Base-by-base conservation (phyloP, 37 sponge, comb jelly and placozoan genomes). In the Agelas oroides region DNA sequence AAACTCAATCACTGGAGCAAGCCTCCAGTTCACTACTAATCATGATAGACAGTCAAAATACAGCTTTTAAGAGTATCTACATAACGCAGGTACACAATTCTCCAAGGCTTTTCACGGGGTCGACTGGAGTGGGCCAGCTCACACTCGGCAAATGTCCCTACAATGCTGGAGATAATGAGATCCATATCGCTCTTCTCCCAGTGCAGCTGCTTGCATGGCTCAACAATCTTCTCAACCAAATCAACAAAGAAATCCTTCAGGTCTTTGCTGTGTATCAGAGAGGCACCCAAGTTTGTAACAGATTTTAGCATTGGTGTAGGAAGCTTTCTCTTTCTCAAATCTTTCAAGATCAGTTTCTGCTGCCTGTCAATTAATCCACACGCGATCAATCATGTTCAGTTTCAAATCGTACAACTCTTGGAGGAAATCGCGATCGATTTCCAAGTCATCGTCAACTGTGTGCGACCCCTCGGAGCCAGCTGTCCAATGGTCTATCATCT, bases 201-300 rank as follows among this genome's bases (percentile, higher is more conserved):
- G 0, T 31, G 38, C 18, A 73, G 65, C 78, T 77, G 79, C 27
- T 54, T 81, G 65, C 57, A 83, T 1, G 83, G 87, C 33, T 87
- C 84, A 53, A 93, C 72, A 16, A 97, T 76, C 41, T 92, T 86
- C 76, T 97, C 98, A 39, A 90, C 67, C 59, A 97, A 59, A 82
- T 97, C 95, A 12, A 92, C 79, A 85, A 95, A 97, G 75, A 95
- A 89, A 53, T 97, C 98, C 71, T 90, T 95, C 66, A 90, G 32
- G 61, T 97, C 96, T 57, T 95, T 95, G 30, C 78, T 90, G 82
- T 97, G 98, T n/a, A 97, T 80, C 17, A 97, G 90, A 20, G 91
- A 87, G 23, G 88, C 81, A 1, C 94, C 98, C 6, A 92, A 75
- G n/a, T 25, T 66, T 3, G 86, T 75, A 40, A 94, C 77, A 40